phyloP scores from a whole-genome alignment of 2,888 invertebrate species.

The Lasioglossum oenotherae region DNA sequence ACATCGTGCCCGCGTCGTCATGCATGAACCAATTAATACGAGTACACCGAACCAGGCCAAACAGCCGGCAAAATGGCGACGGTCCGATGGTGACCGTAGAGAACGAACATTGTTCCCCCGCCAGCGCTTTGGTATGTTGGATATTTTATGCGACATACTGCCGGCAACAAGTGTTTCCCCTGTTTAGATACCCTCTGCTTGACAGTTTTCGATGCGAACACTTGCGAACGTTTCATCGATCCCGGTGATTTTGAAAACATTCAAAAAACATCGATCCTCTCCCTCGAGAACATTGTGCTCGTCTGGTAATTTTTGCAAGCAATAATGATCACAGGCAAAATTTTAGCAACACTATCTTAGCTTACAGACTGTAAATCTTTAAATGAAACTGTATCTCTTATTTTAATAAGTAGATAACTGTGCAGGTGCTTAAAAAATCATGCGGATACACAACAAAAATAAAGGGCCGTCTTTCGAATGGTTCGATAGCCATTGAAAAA shows the following conservation, averaged over 20 bases:
- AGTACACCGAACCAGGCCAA: background rate
- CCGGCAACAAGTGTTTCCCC: slow-evolving; percentile 55
- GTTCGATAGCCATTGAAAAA: too few relatives aligned
- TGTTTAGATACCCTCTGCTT: slow-evolving; percentile 40
- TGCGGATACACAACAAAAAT: too few relatives aligned
- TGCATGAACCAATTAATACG: slow-evolving; percentile 38
- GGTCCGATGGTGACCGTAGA: background rate
- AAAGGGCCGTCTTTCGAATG: too few relatives aligned
- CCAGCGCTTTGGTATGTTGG: slow-evolving; percentile 21
- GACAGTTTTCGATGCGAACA: slow-evolving; percentile 10
- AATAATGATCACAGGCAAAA: background rate
- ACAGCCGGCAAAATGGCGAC: slow-evolving; percentile 10
- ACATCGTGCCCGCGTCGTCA: background rate
- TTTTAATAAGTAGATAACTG: too few relatives aligned
- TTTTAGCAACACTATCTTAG: background rate
- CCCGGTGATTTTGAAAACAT: background rate
- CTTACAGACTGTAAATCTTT: too few relatives aligned
- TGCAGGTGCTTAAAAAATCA: too few relatives aligned
- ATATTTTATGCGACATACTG: slow-evolving; percentile 45
- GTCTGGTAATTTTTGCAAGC: background rate
- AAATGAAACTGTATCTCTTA: too few relatives aligned
- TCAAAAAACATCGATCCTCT: background rate
- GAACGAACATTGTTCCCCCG: background rate
- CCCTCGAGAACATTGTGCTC: background rate
- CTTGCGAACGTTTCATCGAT: background rate